Base-by-base conservation (phyloP, 2,113 vertebrate genomes). In the Neolamprologus variostigma region DNA sequence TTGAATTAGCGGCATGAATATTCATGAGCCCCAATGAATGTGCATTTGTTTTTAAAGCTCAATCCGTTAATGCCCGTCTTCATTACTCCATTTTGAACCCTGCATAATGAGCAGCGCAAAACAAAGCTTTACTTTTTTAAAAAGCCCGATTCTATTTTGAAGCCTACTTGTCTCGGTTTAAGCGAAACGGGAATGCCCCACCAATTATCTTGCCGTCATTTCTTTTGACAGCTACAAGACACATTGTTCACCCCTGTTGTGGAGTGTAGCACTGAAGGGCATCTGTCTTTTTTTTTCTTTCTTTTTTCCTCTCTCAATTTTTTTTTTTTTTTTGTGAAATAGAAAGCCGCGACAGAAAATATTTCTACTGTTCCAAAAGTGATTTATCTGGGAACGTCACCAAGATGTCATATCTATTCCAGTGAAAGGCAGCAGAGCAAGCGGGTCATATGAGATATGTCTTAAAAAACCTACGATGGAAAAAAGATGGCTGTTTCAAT, bases 21-120 rank as follows among this genome's bases (percentile, higher is more conserved):
- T 96, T 96, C 95, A 96, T 95, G 90, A 81, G 33, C 28, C 26
- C 85, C 90, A 93, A 94, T 95, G 92, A 93, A 95, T 92, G 94
- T 90, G 94, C 93, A 91, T 95, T 96, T 96, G 96, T 96, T 96
- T 96, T 95, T 95, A 95, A 96, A 94, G 94, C 91, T 94, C 93
- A 94, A 89, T 95, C 92, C 87, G 80, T 93, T 94, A 95, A 94
- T 94, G 92, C 88, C 93, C 68, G 45, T 94, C 89, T 95, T 96
- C 91, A 94, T 95, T 95, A 92, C 90, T 91, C 84, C 86, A 80
- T 86, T 91, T 66, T 68, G 47, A 91, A 88, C 81, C 80, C 80
- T 45, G 92, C 87, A 90, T 93, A 94, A 94, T 94, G 92, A 94
- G 84, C 86, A 19, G 87, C 80, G 19, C 78, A 94, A 95, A 95